Evolutionary conservation across 2,113 vertebrate species (phyloP).

Genomic region (Laterallus jamaicensis): DNA sequence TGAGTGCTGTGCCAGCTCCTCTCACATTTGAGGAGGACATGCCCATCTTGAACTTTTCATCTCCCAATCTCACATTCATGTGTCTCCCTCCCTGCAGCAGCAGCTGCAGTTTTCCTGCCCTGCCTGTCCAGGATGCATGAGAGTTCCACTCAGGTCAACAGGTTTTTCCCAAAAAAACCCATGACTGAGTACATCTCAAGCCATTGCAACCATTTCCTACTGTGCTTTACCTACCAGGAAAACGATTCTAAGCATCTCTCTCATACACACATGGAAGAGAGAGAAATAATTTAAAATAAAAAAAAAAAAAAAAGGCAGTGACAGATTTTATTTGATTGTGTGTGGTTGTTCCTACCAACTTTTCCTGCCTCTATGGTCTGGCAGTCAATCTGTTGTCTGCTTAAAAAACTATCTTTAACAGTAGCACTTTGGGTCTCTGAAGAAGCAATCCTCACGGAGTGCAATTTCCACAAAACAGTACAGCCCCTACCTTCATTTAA

Average conservation of each 20-base stretch:
- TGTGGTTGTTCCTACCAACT: background rate
- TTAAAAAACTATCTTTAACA: background rate
- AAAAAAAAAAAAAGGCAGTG: too few species aligned
- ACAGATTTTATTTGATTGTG: background rate
- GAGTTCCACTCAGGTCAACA: background rate
- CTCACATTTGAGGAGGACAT: background rate
- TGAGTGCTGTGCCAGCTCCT: background rate
- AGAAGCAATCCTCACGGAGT: background rate
- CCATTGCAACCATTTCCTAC: background rate
- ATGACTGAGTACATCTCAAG: background rate
- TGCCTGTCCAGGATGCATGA: rapidly evolving
- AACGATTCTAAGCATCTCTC: background rate
- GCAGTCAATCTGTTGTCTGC: background rate
- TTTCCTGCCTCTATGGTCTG: background rate
- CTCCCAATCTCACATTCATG: background rate
- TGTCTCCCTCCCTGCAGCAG: rapidly evolving
- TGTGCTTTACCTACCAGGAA: background rate
- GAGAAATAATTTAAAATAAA: too few species aligned
- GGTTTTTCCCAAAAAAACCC: background rate
- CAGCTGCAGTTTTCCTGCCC: background rate
- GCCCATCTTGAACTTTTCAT: background rate
- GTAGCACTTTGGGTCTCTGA: background rate
- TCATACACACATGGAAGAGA: too few species aligned
- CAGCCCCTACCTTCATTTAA: background rate
- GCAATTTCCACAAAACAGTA: background rate